Percentiles rank a stretch among this genome's conserved stretches.
Evolutionary conservation across 2,888 invertebrate genomes (phyloP).

Genomic region (Lottia gigantea): DNA sequence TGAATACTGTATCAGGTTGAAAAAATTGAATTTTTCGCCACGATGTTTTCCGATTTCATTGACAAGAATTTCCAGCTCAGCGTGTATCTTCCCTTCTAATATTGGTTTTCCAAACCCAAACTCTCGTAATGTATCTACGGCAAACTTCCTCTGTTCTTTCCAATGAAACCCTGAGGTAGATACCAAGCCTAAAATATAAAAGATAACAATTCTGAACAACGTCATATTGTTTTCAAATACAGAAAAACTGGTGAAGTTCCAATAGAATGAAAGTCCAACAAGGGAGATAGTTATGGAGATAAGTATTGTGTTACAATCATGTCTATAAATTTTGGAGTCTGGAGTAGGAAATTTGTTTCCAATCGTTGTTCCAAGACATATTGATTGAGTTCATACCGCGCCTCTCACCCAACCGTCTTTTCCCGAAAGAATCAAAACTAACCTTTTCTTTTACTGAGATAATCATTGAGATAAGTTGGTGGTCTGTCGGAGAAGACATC

Average conservation of each 20-base stretch:
- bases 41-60: slow-evolving; percentile 21
- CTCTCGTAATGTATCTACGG: slow-evolving; percentile 31
- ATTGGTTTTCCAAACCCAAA: slow-evolving; percentile 35
- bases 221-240: background rate
- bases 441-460: slow-evolving; percentile 6
- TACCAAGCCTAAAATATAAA: slow-evolving; percentile 15
- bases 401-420: too few species aligned
- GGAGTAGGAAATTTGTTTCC: too few species aligned
- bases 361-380: too few species aligned
- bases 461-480: background rate
- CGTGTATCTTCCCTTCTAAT: slow-evolving; percentile 32
- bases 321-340: too few species aligned
- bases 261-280: too few species aligned
- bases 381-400: too few species aligned
- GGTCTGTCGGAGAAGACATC: slow-evolving; percentile 29
- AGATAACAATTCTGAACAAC: background rate
- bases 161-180: slow-evolving; percentile 26
- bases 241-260: too few species aligned
- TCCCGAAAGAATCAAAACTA: background rate
- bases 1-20: slow-evolving; percentile 24
- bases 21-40: slow-evolving; percentile 26
- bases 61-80: slow-evolving; percentile 24
- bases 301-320: too few species aligned
- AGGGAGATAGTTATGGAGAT: too few species aligned
- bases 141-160: slow-evolving; percentile 37